Percentiles rank a stretch among this genome's conserved stretches.
Evolutionary conservation across 2,888 invertebrate species (phyloP).

Genomic region (Melanophora roralis): DNA sequence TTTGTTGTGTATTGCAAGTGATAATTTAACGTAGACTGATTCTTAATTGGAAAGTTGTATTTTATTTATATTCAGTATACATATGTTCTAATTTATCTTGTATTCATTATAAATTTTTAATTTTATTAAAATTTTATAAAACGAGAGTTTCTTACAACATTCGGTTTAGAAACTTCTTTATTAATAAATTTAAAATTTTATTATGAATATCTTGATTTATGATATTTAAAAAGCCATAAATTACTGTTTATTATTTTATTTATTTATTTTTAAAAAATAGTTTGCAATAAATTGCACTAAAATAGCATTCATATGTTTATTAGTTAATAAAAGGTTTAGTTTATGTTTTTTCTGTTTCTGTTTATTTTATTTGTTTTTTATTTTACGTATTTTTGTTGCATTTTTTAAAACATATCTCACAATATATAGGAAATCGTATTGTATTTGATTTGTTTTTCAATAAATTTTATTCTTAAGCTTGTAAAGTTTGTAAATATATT

Average conservation of each 20-base stretch:
- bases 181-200: not conserved
- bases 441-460: slow-evolving; percentile 28
- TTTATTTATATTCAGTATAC: too few relatives aligned
- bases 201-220: slow-evolving; percentile 19
- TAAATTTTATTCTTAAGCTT: slow-evolving; percentile 42
- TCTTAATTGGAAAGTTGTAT: not conserved
- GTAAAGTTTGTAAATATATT: slow-evolving; percentile 62
- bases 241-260: slow-evolving; percentile 40
- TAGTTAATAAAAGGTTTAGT: slow-evolving; percentile 11
- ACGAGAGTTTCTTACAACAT: too few relatives aligned
- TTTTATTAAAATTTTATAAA: too few relatives aligned
- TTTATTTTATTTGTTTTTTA: slow-evolving; percentile 9
- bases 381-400: slow-evolving; percentile 66
- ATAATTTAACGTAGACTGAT: slow-evolving; percentile 18
- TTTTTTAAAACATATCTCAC: slow-evolving; percentile 40
- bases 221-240: slow-evolving; percentile 56
- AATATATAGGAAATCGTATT: slow-evolving; percentile 34
- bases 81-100: too few relatives aligned
- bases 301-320: slow-evolving; percentile 39
- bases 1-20: not conserved
- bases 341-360: slow-evolving; percentile 24
- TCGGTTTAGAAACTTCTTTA: too few relatives aligned
- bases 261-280: slow-evolving; percentile 27
- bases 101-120: too few relatives aligned
- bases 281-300: slow-evolving; percentile 56